Conservation (phyloP, 2,797 vertebrate genomes). For the Argentina silus region DNA sequence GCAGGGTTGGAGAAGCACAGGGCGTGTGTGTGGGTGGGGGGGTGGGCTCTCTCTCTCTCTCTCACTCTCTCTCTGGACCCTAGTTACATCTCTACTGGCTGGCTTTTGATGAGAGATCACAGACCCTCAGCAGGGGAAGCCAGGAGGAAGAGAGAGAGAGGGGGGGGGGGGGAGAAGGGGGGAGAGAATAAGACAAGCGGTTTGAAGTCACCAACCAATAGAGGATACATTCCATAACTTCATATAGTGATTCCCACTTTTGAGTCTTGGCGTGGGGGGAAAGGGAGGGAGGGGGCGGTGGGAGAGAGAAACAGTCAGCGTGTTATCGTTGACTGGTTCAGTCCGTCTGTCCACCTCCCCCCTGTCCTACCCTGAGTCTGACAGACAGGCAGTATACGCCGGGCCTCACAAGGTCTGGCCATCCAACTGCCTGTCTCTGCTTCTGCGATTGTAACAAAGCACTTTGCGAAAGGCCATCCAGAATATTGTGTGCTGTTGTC, state of each 20-base stretch:
- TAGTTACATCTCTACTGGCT: conserved; percentile 56
- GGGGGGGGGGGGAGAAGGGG: too few relatives aligned
- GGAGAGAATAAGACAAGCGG: conserved; percentile 36
- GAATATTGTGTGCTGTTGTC: conserved; percentile 73
- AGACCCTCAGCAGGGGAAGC: conserved; percentile 53
- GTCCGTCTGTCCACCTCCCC: conserved; percentile 45
- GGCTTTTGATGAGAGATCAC: conserved; percentile 71
- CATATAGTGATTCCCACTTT: conserved; percentile 69
- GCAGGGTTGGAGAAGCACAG: conserved; percentile 41
- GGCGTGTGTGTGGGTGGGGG: conserved; percentile 21
- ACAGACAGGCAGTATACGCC: conserved; percentile 51
- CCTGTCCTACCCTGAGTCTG: conserved; percentile 42
- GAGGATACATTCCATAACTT: conserved; percentile 78
- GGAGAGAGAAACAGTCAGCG: conserved; percentile 33
- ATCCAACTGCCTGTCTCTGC: conserved; percentile 71
- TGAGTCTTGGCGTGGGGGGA: conserved; percentile 49
- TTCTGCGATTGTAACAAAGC: conserved; percentile 83
- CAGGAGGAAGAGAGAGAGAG: conserved; percentile 21
- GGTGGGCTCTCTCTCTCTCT: too few relatives aligned
- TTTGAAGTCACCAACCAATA: conserved; percentile 61
- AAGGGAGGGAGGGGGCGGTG: conserved; percentile 28
- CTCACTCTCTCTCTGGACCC: conserved; percentile 49
- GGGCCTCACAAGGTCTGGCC: conserved; percentile 51
- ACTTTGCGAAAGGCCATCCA: conserved; percentile 83
- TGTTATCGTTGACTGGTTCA: conserved; percentile 45